Percentiles rank a stretch among this genome's conserved stretches.
These are phyloP conservation scores for Turnix velox DNA, from an alignment of 2,113 vertebrate genomes.

Conservation along the genomic window DNA sequence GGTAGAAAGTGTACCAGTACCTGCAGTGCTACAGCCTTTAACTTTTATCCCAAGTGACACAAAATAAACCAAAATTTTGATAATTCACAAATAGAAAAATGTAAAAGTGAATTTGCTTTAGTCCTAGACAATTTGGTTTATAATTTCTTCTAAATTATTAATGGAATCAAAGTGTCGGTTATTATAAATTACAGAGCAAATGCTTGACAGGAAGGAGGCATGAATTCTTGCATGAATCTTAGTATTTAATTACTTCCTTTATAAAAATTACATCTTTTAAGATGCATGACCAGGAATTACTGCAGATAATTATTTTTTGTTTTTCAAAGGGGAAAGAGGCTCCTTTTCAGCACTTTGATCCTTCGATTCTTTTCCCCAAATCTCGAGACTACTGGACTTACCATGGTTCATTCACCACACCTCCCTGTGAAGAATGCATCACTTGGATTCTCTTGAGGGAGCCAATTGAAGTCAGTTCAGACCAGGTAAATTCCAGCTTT, in stretches of 20 bases:
- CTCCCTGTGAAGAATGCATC: slow-evolving; percentile 92
- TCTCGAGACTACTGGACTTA: slow-evolving; percentile 94
- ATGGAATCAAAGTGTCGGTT: neutral
- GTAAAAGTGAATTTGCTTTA: neutral
- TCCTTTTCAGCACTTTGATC: slow-evolving; percentile 84
- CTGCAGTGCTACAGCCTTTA: neutral
- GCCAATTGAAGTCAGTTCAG: slow-evolving; percentile 81
- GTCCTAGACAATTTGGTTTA: neutral
- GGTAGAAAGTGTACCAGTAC: neutral
- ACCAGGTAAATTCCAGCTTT: slow-evolving; percentile 79
- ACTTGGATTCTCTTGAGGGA: slow-evolving; percentile 92
- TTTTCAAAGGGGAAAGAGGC: slow-evolving; percentile 82
- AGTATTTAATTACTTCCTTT: neutral
- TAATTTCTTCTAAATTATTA: neutral
- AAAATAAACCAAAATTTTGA: neutral
- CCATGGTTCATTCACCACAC: slow-evolving; percentile 93
- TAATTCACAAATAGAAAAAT: neutral
- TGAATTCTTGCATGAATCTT: neutral
- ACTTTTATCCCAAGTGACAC: neutral
- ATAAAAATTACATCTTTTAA: neutral
- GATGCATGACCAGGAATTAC: neutral
- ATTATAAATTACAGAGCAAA: neutral
- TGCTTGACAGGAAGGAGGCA: neutral
- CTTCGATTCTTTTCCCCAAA: slow-evolving; percentile 83
- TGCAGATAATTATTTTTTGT: neutral